phyloP scores from a whole-genome alignment of 2,888 invertebrate genomes.

The Tipula confusa region DNA sequence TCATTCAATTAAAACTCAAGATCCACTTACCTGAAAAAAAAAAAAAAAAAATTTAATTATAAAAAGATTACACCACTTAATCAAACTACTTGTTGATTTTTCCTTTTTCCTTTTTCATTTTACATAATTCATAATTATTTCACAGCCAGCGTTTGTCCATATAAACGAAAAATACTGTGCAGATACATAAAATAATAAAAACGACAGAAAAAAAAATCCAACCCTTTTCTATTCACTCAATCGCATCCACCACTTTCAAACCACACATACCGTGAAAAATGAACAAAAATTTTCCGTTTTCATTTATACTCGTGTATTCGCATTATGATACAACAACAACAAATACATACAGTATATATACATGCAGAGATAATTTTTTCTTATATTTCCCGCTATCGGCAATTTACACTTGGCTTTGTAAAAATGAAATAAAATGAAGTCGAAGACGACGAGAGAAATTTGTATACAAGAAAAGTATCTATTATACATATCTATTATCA shows the following conservation, averaged over 20 bases:
- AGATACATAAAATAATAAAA: neutral
- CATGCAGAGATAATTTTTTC: neutral
- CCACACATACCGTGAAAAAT: neutral
- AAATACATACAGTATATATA: neutral
- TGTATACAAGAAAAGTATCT: neutral
- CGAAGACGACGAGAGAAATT: neutral
- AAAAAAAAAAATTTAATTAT: neutral
- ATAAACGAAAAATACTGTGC: neutral
- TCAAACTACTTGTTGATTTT: neutral
- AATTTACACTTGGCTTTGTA: slow-evolving; percentile 31
- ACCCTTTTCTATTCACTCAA: neutral
- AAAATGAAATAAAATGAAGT: slow-evolving; percentile 29
- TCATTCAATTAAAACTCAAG: neutral
- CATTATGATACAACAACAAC: neutral
- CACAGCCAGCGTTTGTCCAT: neutral
- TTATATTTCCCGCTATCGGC: slow-evolving; percentile 29
- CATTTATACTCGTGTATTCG: neutral
- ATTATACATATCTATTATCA: neutral
- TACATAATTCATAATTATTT: neutral
- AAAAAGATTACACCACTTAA: neutral
- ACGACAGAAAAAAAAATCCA: neutral
- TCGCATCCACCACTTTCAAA: neutral
- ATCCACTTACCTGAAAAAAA: neutral
- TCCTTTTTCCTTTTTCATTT: neutral
- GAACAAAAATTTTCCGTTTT: neutral